Percentiles rank a stretch among this genome's conserved stretches.
phyloP scores from a whole-genome alignment of 2,888 invertebrate genomes.

The Dioctria linearis region DNA sequence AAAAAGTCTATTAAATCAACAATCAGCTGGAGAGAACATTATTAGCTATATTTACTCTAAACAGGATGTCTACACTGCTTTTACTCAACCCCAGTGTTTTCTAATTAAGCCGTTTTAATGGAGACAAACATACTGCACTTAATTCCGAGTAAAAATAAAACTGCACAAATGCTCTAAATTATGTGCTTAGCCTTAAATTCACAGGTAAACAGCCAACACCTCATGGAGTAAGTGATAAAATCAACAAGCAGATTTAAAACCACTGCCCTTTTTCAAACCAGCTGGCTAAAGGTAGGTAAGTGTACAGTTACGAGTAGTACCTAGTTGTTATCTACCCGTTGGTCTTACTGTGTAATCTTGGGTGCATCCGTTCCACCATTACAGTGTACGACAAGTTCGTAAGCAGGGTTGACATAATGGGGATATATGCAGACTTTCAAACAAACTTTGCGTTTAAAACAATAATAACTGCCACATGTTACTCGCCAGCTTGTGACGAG shows the following conservation, averaged over 20 bases:
- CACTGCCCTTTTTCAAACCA: constrained; percentile 12
- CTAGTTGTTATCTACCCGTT: too few species aligned
- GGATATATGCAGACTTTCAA: constrained; percentile 50
- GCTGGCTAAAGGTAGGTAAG: background rate
- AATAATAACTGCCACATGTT: constrained; percentile 56
- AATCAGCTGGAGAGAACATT: too few species aligned
- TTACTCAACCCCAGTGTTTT: too few species aligned
- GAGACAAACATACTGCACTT: background rate
- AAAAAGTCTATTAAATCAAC: too few species aligned
- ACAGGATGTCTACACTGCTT: too few species aligned
- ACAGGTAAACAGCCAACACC: background rate
- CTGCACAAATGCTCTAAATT: background rate
- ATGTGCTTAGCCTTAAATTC: background rate
- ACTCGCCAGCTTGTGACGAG: constrained; percentile 32
- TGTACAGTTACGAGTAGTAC: background rate
- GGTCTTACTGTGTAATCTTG: constrained; percentile 24
- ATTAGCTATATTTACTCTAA: too few species aligned
- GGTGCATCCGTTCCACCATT: constrained; percentile 19
- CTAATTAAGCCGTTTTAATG: background rate
- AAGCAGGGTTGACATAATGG: constrained; percentile 51
- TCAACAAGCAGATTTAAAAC: constrained; percentile 42
- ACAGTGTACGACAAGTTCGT: constrained; percentile 34
- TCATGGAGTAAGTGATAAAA: constrained; percentile 33
- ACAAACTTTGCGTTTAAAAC: constrained; percentile 53
- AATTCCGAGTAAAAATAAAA: background rate